A percentile compares a stretch with the other conserved stretches of the same genome.
phyloP scores from a whole-genome alignment of 2,888 invertebrate genomes.

The Ypsolopha scabrella region DNA sequence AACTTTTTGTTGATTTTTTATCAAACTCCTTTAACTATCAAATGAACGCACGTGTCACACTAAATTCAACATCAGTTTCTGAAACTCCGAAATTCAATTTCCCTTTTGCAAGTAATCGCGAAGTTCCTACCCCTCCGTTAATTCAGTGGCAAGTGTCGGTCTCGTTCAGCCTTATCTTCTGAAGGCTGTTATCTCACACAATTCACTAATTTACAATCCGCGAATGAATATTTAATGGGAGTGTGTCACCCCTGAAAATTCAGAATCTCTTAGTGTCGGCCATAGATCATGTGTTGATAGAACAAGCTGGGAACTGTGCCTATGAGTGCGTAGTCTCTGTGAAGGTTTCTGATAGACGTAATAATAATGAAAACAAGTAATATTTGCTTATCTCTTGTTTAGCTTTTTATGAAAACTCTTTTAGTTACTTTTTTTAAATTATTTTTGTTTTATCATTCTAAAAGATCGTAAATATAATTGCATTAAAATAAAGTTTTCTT shows the following conservation, averaged over 20 bases:
- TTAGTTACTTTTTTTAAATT: too few relatives aligned
- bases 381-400: too few relatives aligned
- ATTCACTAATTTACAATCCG: conserved; percentile 58
- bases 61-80: too few relatives aligned
- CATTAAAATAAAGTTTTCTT: too few relatives aligned
- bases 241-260: conserved; percentile 55
- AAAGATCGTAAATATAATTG: too few relatives aligned
- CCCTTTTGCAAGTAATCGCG: background rate
- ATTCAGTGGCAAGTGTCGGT: conserved; percentile 5
- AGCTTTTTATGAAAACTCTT: too few relatives aligned
- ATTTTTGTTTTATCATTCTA: too few relatives aligned
- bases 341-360: background rate
- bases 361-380: too few relatives aligned
- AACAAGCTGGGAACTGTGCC: background rate
- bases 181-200: conserved; percentile 33
- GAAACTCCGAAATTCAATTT: too few relatives aligned
- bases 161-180: conserved; percentile 7
- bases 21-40: too few relatives aligned
- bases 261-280: conserved; percentile 21
- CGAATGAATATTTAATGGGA: conserved; percentile 58
- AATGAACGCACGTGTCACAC: too few relatives aligned
- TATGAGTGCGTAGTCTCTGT: background rate
- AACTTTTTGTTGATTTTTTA: too few relatives aligned
- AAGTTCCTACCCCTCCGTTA: background rate
- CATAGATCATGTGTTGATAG: conserved; percentile 7